Percentiles rank a stretch among this genome's conserved stretches.
Conservation (phyloP, 2,113 vertebrate species). For the Corythoichthys intestinalis region DNA sequence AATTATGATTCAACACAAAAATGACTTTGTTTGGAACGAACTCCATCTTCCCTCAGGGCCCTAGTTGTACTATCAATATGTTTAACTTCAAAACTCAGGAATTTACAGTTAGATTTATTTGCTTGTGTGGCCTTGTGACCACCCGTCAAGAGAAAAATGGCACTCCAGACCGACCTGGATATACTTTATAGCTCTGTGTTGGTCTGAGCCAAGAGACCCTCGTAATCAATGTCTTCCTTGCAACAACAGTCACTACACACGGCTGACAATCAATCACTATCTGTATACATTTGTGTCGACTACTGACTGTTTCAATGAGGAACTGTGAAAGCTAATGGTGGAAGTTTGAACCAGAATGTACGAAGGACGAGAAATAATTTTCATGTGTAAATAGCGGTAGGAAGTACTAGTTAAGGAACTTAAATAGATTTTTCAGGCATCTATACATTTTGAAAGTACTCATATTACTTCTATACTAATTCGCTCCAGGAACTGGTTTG, state of each 20-base stretch:
- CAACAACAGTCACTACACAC: neutral
- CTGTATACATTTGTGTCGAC: constrained; percentile 8
- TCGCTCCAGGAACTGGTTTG: too few species aligned
- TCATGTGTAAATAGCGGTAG: too few species aligned
- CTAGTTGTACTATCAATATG: constrained; percentile 31
- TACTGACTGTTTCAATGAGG: neutral
- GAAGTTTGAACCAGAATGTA: constrained; percentile 7
- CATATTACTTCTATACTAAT: too few species aligned
- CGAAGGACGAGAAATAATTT: constrained; percentile 6
- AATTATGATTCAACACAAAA: neutral
- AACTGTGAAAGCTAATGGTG: constrained; percentile 3
- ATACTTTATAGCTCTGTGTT: constrained; percentile 22
- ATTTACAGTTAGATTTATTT: constrained; percentile 33
- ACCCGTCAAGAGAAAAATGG: constrained; percentile 24
- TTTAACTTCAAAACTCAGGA: constrained; percentile 15
- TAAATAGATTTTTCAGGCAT: too few species aligned
- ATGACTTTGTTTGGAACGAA: constrained; percentile 10
- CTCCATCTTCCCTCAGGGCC: neutral
- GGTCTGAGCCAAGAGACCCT: constrained; percentile 9
- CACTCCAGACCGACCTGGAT: constrained; percentile 19
- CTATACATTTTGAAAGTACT: too few species aligned
- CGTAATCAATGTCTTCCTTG: constrained; percentile 12
- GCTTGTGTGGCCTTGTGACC: constrained; percentile 21
- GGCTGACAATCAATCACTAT: constrained; percentile 26
- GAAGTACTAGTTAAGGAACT: too few species aligned